Evolutionary conservation across 2,797 vertebrate species (phyloP), one percentile per base, ranked within the genome.

Genomic region (Schizopygopsis malacanthus): DNA sequence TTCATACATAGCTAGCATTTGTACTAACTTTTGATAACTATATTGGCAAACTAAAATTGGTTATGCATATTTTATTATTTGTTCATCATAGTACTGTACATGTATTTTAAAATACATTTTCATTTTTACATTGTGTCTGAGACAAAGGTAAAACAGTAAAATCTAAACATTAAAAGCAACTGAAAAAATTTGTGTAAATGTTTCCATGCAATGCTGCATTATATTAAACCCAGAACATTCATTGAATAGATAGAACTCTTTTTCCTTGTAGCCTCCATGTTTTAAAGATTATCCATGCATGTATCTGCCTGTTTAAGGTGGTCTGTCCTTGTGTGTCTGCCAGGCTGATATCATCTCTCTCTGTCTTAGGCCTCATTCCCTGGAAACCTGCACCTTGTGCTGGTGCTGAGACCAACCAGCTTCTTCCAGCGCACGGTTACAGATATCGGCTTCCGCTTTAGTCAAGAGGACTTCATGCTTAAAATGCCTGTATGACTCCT

Each of bases 361-460:
- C 22, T 71, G 45, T 71, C 85, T 69, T 86, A 99, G 98, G 96
- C 95, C 0, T 98, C 97, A 76, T 99, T 99, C 91, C 98, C 98
- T 1, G 98, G 98, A 85, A 99, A 96, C 87, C 95, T 99, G 89
- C 98, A 99, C 91, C 90, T 99, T 90, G 97, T 99, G 79, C 93
- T 99, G 95, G 98, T 99, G 78, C 96, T 99, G 39, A 96, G 98
- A 77, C 98, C 98, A 88, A 98, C 97, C 20, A 97, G 97, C 52
- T 99, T 99, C 94, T 97, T 99, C 93, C 98, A 99, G 85, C 96
- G 98, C 87, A 98, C 98, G 39, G 97, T 99, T 87, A 98, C 98
- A 0, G 98, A 99, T 91, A 96, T 99, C 18, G 97, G 98, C 75
- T 99, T 99, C 89, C 97, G 98, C 63, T 98, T 99, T 93, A 98